These are phyloP conservation scores for Leptopilina drosophilae DNA, from an alignment of 2,888 invertebrate species.

Conservation along the genomic window DNA sequence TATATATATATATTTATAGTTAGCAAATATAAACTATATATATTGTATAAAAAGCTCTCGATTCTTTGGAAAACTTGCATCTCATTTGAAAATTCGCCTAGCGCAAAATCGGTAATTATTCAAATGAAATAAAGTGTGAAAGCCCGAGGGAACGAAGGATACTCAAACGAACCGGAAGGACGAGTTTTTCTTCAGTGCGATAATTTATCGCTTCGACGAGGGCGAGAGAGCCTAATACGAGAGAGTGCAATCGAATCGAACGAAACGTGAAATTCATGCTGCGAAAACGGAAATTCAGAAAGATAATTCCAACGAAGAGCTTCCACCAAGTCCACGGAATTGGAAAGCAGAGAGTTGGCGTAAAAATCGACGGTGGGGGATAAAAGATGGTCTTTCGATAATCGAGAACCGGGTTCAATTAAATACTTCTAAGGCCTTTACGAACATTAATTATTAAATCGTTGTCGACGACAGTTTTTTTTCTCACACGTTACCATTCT, in stretches of 20 bases:
- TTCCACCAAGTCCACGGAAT: slow-evolving; percentile 31
- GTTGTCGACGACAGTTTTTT: slow-evolving; percentile 63
- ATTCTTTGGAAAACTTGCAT: slow-evolving; percentile 28
- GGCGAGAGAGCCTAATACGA: slow-evolving; percentile 34
- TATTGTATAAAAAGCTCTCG: slow-evolving; percentile 1
- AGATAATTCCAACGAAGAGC: slow-evolving; percentile 33
- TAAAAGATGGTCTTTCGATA: slow-evolving; percentile 53
- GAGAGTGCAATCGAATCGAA: slow-evolving; percentile 38
- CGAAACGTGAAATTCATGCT: slow-evolving; percentile 42
- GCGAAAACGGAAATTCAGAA: slow-evolving; percentile 39
- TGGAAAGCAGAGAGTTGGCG: not conserved
- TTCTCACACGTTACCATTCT: not conserved
- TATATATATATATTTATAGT: too few species aligned
- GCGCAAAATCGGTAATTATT: slow-evolving; percentile 39
- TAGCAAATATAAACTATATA: too few species aligned
- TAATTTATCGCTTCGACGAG: slow-evolving; percentile 49
- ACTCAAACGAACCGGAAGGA: slow-evolving; percentile 38
- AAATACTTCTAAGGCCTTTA: slow-evolving; percentile 53
- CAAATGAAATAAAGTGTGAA: slow-evolving; percentile 41
- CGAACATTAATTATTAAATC: slow-evolving; percentile 62
- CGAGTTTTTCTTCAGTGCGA: slow-evolving; percentile 43
- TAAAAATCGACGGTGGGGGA: not conserved
- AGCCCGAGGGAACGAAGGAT: slow-evolving; percentile 30
- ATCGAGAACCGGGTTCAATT: slow-evolving; percentile 66
- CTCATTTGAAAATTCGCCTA: slow-evolving; percentile 33